Evolutionary conservation across 2,888 invertebrate species (phyloP).

Genomic region (Callyntrura guangdongensis): DNA sequence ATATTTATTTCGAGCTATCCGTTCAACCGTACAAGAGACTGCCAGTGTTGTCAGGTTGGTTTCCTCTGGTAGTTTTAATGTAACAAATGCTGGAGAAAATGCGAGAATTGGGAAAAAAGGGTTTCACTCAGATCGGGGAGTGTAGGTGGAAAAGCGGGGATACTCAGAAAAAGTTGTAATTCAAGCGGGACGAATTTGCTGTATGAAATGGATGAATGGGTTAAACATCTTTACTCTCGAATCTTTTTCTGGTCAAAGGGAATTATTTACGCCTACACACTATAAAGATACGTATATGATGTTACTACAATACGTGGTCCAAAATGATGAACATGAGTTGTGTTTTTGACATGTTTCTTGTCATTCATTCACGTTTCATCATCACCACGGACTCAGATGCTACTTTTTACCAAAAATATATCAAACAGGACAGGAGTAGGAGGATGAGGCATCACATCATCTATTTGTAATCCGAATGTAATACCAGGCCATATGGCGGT

Average conservation of each 20-base stretch:
- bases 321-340: neutral
- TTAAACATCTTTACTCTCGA: neutral
- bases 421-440: neutral
- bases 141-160: neutral
- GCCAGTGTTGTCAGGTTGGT: neutral
- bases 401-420: slow-evolving; percentile 3
- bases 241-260: slow-evolving; percentile 25
- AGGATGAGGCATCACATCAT: neutral
- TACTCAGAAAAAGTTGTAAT: neutral
- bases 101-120: slow-evolving; percentile 10
- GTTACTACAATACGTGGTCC: neutral
- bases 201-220: slow-evolving; percentile 37
- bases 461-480: neutral
- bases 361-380: slow-evolving; percentile 19
- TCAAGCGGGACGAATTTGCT: slow-evolving; percentile 23
- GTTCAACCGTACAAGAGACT: neutral
- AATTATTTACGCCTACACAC: slow-evolving; percentile 50
- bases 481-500: slow-evolving; percentile 42
- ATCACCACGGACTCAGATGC: slow-evolving; percentile 21
- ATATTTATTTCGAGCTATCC: neutral
- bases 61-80: neutral
- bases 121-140: neutral
- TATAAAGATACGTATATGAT: neutral
- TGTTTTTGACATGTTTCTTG: slow-evolving; percentile 42
- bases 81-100: neutral